Evolutionary conservation across 1,140 invertebrate genomes (phyloP), one percentile per base, ranked within the genome.

Genomic region (Psilanteris sp.): DNA sequence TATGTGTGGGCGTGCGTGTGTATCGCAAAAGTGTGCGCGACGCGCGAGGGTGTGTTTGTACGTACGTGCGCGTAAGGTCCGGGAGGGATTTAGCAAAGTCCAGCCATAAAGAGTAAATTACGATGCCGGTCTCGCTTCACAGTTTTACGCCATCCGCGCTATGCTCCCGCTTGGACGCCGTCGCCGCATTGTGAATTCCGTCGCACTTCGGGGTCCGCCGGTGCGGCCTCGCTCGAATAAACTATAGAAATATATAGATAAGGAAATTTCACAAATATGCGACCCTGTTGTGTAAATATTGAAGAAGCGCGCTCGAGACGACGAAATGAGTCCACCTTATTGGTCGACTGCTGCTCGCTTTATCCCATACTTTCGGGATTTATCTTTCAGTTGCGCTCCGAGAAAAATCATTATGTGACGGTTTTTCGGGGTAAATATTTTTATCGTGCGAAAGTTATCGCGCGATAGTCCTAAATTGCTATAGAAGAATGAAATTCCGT

Each of bases 41-140:
- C n/a, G n/a, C n/a, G n/a, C n/a, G n/a, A n/a, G n/a, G n/a, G n/a
- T n/a, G n/a, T n/a, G n/a, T n/a, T n/a, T n/a, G n/a, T n/a, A n/a
- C 24, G 39, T 55, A 62, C 18, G 32, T 37, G 64, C 20, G 59
- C 11, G 57, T 27, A 72, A 74, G 64, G 72, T 52, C 71, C 55
- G 15, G 46, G 67, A 61, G 54, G 80, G 79, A 81, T 82, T 81
- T 82, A 81, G 75, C 55, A 71, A 83, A 83, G 80, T 81, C 81
- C 73, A 48, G 54, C 64, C 70, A 78, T 83, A 83, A 82, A 82
- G 78, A 82, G 70, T 82, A 83, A 83, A 83, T 83, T 83, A 83
- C 80, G 79, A 83, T 80, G 81, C 79, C 41, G 54, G 78, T 81
- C 80, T 79, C 79, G 79, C 77, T 81, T 80, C 66, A 59, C 75